Evolutionary conservation across 1,140 invertebrate genomes (phyloP).

Genomic region (Mactra quadrangularis): DNA sequence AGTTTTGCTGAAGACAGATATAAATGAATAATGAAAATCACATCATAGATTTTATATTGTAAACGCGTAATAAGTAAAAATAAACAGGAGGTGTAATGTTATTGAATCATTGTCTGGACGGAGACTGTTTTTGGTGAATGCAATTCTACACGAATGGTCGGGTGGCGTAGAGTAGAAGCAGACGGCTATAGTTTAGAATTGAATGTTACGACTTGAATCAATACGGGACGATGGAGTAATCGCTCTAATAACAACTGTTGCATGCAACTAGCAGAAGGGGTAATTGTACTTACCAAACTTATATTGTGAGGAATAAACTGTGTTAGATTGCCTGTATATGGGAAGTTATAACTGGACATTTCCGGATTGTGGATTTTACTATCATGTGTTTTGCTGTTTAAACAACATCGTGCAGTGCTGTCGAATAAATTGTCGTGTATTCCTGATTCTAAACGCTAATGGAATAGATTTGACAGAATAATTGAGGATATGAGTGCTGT

Average conservation of each 20-base stretch:
- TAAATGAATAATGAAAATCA: slow-evolving; percentile 34
- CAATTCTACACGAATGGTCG: slow-evolving; percentile 37
- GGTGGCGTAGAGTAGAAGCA: slow-evolving; percentile 16
- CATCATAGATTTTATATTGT: slow-evolving; percentile 4
- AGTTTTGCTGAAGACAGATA: neutral
- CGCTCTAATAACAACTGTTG: slow-evolving; percentile 22
- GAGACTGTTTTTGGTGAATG: neutral
- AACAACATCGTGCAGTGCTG: no score
- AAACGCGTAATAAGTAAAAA: no score
- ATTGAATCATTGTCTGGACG: slow-evolving; percentile 19
- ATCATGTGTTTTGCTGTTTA: no score
- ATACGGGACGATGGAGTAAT: slow-evolving; percentile 27
- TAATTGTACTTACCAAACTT: slow-evolving; percentile 14
- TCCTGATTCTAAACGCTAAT: no score
- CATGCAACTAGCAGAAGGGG: slow-evolving; percentile 28
- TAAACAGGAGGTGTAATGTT: slow-evolving; percentile 18
- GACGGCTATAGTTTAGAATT: slow-evolving; percentile 11
- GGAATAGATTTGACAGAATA: no score
- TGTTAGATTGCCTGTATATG: no score
- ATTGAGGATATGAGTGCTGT: no score
- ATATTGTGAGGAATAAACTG: no score
- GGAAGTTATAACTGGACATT: no score
- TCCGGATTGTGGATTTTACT: no score
- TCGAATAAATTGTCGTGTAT: no score
- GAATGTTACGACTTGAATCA: slow-evolving; percentile 1